These are phyloP conservation scores for Salticus scenicus DNA, from an alignment of 2,888 invertebrate genomes.

Conservation along the genomic window DNA sequence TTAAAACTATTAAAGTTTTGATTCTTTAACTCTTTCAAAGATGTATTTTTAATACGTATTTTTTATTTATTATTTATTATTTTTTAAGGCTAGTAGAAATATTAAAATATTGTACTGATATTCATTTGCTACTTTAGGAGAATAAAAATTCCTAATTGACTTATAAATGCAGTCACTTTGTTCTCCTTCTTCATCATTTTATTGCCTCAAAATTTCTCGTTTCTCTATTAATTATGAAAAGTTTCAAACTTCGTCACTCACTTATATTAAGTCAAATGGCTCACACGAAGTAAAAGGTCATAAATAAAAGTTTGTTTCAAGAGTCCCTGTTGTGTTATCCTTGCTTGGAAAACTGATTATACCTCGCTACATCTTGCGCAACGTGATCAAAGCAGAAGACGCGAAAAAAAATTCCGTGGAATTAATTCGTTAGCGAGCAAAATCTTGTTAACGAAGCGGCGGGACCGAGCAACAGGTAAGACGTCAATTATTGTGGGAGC, in stretches of 20 bases:
- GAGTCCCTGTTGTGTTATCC: neutral
- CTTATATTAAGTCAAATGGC: neutral
- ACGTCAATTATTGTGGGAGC: conserved; percentile 49
- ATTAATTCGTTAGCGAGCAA: conserved; percentile 59
- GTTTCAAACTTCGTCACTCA: neutral
- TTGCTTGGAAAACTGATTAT: conserved; percentile 7
- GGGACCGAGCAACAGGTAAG: conserved; percentile 53
- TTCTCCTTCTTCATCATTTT: neutral
- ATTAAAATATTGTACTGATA: too few relatives aligned
- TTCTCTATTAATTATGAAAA: neutral
- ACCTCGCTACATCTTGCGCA: neutral
- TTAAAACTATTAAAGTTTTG: too few relatives aligned
- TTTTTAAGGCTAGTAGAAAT: too few relatives aligned
- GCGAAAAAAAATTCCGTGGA: conserved; percentile 9
- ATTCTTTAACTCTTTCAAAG: too few relatives aligned
- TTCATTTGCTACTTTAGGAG: too few relatives aligned
- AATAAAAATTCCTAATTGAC: too few relatives aligned
- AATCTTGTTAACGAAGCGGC: conserved; percentile 49
- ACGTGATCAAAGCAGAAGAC: neutral
- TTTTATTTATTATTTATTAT: too few relatives aligned
- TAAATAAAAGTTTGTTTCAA: neutral
- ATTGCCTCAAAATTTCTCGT: neutral
- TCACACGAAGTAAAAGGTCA: neutral
- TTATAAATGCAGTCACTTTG: neutral
- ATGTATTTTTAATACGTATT: too few relatives aligned